A percentile compares a stretch with the other conserved stretches of the same genome.
Evolutionary conservation across 2,888 invertebrate genomes (phyloP).

Genomic region (Drosophila fulvimacula): DNA sequence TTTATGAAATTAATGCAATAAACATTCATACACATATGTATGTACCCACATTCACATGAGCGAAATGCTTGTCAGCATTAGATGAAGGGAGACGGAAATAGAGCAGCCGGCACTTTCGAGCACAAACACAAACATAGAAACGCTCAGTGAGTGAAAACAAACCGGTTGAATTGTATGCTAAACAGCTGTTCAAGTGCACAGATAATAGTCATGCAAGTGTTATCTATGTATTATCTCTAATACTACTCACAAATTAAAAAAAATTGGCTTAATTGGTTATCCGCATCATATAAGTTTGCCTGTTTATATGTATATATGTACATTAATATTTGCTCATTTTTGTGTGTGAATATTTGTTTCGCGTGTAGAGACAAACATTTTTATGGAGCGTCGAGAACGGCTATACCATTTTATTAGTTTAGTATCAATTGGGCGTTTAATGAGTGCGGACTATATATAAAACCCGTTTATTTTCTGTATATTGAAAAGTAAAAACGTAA

Average conservation of each 20-base stretch:
- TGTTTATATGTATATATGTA: neutral
- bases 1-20: neutral
- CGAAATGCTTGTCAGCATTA: too few species aligned
- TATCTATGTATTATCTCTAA: neutral
- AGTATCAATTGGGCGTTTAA: constrained; percentile 42
- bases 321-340: neutral
- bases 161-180: neutral
- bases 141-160: constrained; percentile 1
- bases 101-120: neutral
- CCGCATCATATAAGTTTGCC: neutral
- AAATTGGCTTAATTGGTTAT: neutral
- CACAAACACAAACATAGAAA: neutral
- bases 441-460: constrained; percentile 5
- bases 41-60: neutral
- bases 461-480: neutral
- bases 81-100: neutral
- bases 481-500: neutral
- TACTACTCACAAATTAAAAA: neutral
- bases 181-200: constrained; percentile 22
- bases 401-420: constrained; percentile 8
- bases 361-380: neutral
- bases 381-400: neutral
- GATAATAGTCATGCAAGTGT: neutral
- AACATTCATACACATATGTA: too few species aligned
- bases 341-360: neutral